Conservation (phyloP, 2,888 invertebrate genomes). For the Diachrysia chrysitis region DNA sequence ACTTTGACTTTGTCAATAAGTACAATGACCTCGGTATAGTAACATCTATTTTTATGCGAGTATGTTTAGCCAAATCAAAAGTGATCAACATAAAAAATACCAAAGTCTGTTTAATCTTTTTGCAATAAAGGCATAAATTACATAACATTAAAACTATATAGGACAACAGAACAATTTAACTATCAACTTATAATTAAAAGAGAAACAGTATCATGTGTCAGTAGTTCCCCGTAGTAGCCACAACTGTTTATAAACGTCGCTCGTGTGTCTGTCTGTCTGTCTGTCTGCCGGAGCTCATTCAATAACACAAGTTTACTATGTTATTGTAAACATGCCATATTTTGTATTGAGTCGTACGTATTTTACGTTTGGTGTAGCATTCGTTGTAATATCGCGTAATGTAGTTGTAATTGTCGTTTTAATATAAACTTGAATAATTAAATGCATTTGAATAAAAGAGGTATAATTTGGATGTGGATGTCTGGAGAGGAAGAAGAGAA, state of each 20-base stretch:
- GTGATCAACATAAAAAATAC: no score
- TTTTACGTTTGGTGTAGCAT: slow-evolving; percentile 5
- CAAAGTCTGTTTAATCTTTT: no score
- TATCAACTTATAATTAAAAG: neutral
- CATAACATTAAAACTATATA: no score
- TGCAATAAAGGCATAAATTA: no score
- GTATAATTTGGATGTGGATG: no score
- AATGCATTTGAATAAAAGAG: no score
- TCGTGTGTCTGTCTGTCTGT: slow-evolving; percentile 12
- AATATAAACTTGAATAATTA: no score
- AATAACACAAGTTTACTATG: slow-evolving; percentile 10
- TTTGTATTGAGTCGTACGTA: slow-evolving; percentile 6
- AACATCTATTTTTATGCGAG: no score
- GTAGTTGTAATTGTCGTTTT: neutral
- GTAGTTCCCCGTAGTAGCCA: neutral
- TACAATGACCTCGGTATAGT: no score
- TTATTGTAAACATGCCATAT: slow-evolving; percentile 6
- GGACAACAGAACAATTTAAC: neutral
- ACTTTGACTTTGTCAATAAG: no score
- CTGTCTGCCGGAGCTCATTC: slow-evolving; percentile 11
- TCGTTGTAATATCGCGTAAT: neutral
- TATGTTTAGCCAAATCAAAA: no score
- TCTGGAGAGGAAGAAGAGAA: no score
- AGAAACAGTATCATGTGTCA: neutral
- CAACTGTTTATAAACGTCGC: slow-evolving; percentile 28